Evolutionary conservation across 2,888 invertebrate species (phyloP).

Genomic region (Mesorhabditis sp.): DNA sequence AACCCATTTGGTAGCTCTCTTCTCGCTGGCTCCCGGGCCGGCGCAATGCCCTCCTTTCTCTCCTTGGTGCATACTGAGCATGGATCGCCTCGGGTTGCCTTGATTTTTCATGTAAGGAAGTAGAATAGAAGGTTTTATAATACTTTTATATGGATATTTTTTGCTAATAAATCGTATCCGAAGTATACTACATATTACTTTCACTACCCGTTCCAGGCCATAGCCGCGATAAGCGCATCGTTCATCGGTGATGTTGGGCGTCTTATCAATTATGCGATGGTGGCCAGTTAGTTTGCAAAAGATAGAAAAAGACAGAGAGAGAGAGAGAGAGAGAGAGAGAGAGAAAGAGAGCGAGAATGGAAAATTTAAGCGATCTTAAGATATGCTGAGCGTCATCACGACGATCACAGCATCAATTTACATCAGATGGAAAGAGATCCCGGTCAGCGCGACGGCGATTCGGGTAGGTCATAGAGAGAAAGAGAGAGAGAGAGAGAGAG

Average conservation of each 20-base stretch:
- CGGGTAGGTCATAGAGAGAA: conserved; percentile 12
- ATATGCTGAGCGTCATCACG: conserved; percentile 20
- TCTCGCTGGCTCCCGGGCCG: conserved; percentile 31
- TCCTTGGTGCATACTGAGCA: conserved; percentile 33
- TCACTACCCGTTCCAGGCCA: conserved; percentile 20
- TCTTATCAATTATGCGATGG: conserved; percentile 34
- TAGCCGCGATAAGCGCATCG: conserved; percentile 26
- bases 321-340: conserved; percentile 2
- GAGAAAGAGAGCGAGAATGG: not conserved
- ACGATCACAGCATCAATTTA: conserved; percentile 24
- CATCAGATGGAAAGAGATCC: conserved; percentile 33
- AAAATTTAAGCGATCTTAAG: not conserved
- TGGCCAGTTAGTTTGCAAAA: conserved; percentile 17
- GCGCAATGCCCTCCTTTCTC: conserved; percentile 34
- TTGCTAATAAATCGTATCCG: too few relatives aligned
- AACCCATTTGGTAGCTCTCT: conserved; percentile 25
- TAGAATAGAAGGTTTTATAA: too few relatives aligned
- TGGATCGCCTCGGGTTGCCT: conserved; percentile 34
- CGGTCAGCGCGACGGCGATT: conserved; percentile 26
- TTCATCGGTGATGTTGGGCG: conserved; percentile 32
- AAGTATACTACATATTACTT: too few relatives aligned
- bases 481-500: not conserved
- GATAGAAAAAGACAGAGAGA: not conserved
- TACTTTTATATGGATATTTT: too few relatives aligned
- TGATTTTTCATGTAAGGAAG: conserved; percentile 25